Percentiles rank a stretch among this genome's conserved stretches.
These are phyloP conservation scores for Noctua fimbriata DNA, from an alignment of 2,888 invertebrate species.

Conservation along the genomic window DNA sequence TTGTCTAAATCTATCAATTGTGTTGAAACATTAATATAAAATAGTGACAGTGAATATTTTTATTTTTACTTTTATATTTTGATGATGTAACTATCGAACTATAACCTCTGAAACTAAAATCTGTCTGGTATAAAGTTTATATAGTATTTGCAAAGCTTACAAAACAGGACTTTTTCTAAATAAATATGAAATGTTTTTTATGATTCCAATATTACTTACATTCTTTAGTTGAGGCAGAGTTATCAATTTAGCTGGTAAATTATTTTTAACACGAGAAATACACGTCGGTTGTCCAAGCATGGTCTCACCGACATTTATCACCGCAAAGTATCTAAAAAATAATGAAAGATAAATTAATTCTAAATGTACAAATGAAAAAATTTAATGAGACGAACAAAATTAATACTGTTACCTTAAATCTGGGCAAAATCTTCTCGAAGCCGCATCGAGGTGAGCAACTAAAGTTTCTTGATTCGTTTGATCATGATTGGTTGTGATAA, in stretches of 20 bases:
- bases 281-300: constrained; percentile 61
- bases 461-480: constrained; percentile 47
- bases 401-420: constrained; percentile 35
- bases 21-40: too few species aligned
- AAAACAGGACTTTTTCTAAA: not conserved
- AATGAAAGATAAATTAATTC: not conserved
- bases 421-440: constrained; percentile 60
- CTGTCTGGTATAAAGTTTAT: too few species aligned
- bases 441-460: constrained; percentile 66
- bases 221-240: constrained; percentile 19
- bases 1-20: too few species aligned
- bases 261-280: constrained; percentile 53
- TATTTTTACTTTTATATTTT: too few species aligned
- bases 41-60: too few species aligned
- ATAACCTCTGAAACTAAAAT: too few species aligned
- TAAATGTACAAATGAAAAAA: too few species aligned
- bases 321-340: constrained; percentile 41
- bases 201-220: constrained; percentile 38
- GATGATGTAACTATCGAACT: too few species aligned
- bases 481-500: constrained; percentile 52
- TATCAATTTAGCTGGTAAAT: constrained; percentile 66
- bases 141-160: not conserved
- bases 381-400: not conserved
- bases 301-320: constrained; percentile 38
- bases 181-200: not conserved